Evolutionary conservation across 2,888 invertebrate genomes (phyloP).

Genomic region (Habroteleia sp.): DNA sequence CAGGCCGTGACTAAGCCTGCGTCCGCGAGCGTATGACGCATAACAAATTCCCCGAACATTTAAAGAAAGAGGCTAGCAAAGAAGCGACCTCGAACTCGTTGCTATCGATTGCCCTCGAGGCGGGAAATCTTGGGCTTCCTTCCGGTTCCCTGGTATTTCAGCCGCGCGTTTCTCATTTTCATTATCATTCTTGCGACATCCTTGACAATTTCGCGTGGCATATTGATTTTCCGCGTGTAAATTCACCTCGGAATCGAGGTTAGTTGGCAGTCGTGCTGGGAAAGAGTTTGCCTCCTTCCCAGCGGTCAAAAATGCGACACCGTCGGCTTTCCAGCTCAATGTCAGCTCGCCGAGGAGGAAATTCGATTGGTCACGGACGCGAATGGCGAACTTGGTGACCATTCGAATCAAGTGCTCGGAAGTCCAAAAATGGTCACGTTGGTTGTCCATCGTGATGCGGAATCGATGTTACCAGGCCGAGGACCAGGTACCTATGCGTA

Average conservation of each 20-base stretch:
- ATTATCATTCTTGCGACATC: slow-evolving; percentile 20
- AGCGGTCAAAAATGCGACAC: slow-evolving; percentile 43
- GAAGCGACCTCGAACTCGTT: slow-evolving; percentile 64
- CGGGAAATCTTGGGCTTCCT: slow-evolving; percentile 69
- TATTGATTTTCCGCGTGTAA: slow-evolving; percentile 79
- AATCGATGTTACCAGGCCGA: not conserved
- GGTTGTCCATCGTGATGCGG: not conserved
- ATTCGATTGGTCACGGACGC: not conserved
- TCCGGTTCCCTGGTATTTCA: slow-evolving; percentile 60
- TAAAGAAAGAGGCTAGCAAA: slow-evolving; percentile 41
- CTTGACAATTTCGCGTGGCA: slow-evolving; percentile 50
- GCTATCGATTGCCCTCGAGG: slow-evolving; percentile 69
- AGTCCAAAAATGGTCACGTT: not conserved
- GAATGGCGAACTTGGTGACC: slow-evolving; percentile 19
- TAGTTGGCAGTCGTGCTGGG: slow-evolving; percentile 67
- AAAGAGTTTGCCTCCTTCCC: not conserved
- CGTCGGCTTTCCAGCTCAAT: slow-evolving; percentile 5
- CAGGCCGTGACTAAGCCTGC: not conserved
- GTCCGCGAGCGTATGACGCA: slow-evolving; percentile 30
- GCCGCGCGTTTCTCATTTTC: slow-evolving; percentile 13
- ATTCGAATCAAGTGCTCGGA: slow-evolving; percentile 13
- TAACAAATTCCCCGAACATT: slow-evolving; percentile 4
- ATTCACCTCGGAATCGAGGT: slow-evolving; percentile 73
- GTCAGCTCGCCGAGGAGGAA: slow-evolving; percentile 8
- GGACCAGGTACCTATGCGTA: slow-evolving; percentile 6